Percentiles rank a stretch among this genome's conserved stretches.
Conservation (phyloP, 2,797 vertebrate genomes). For the Masticophis lateralis region DNA sequence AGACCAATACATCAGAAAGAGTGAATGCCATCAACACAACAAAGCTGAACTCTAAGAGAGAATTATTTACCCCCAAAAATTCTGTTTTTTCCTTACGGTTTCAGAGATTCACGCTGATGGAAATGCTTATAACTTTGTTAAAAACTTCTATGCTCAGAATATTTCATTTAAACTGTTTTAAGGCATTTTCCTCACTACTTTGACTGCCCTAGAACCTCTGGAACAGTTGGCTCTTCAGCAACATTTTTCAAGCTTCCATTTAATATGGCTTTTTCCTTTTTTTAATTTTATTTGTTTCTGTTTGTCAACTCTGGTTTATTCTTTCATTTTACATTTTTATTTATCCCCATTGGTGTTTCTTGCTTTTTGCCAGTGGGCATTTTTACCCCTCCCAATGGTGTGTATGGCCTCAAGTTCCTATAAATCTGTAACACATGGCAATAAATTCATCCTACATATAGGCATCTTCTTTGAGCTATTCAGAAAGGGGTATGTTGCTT, state of each 20-base stretch:
- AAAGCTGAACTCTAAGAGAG: background rate
- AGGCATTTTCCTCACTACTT: background rate
- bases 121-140: background rate
- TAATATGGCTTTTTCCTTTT: background rate
- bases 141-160: background rate
- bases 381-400: background rate
- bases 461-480: background rate
- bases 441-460: background rate
- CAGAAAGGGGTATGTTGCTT: background rate
- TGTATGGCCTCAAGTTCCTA: background rate
- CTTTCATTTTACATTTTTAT: background rate
- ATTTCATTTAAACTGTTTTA: background rate
- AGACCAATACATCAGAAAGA: background rate
- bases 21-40: background rate
- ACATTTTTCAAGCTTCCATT: background rate
- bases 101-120: background rate
- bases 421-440: background rate
- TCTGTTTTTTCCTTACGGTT: background rate
- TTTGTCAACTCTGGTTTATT: background rate
- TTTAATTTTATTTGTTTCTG: background rate
- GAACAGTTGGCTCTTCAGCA: background rate
- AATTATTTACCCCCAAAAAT: background rate
- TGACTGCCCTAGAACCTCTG: background rate
- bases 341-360: background rate
- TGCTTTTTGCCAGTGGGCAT: background rate